These are phyloP conservation scores for Ichneumoninae sp. DNA, from an alignment of 2,888 invertebrate genomes.

Conservation along the genomic window DNA sequence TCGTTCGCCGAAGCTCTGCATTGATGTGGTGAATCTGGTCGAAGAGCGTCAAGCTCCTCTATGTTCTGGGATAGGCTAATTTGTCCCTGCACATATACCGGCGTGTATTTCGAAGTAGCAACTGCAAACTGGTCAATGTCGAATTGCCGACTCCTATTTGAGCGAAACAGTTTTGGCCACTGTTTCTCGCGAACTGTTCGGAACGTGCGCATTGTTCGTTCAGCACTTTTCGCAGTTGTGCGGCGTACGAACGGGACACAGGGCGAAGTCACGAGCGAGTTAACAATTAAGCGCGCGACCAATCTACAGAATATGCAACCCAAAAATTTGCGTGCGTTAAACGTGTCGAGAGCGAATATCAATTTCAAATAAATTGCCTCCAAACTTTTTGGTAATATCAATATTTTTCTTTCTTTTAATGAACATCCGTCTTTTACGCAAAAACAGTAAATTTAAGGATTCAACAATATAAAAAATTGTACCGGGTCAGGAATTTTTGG, in stretches of 20 bases:
- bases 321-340: neutral
- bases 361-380: neutral
- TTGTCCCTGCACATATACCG: constrained; percentile 14
- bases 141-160: constrained; percentile 35
- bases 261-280: neutral
- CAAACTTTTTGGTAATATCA: neutral
- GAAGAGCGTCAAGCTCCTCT: constrained; percentile 20
- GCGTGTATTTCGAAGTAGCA: constrained; percentile 1
- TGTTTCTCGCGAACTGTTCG: neutral
- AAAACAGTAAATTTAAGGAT: neutral
- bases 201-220: neutral
- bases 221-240: neutral
- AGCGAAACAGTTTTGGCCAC: neutral
- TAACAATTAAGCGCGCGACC: neutral
- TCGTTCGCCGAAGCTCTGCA: constrained; percentile 37
- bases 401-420: neutral
- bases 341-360: neutral
- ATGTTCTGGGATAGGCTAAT: neutral
- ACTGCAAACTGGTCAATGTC: constrained; percentile 7
- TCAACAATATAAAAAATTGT: neutral
- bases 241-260: neutral
- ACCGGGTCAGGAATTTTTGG: neutral
- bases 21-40: constrained; percentile 41
- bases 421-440: neutral
- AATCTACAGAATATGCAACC: neutral